phyloP scores from a whole-genome alignment of 2,113 vertebrate genomes.

The Cranoglanis bouderius region DNA sequence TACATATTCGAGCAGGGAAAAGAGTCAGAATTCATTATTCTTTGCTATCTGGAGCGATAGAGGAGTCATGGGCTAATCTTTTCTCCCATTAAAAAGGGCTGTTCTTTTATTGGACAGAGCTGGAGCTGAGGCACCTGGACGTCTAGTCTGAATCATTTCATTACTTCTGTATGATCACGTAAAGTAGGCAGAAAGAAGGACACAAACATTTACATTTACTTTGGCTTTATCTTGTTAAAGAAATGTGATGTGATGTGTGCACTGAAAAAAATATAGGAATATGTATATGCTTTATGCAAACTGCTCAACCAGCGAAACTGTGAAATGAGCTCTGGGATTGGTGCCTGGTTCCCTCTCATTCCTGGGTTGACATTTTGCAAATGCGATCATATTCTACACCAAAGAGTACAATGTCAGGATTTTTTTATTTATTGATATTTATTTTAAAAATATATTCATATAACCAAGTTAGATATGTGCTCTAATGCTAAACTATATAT shows the following conservation, averaged over 20 bases:
- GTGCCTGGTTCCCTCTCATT: neutral
- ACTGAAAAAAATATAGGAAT: neutral
- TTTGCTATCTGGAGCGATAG: constrained; percentile 46
- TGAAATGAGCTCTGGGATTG: neutral
- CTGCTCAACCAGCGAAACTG: neutral
- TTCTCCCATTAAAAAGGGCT: constrained; percentile 24
- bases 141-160: constrained; percentile 1
- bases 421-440: neutral
- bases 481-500: neutral
- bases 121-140: neutral
- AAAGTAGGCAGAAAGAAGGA: neutral
- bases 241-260: no score
- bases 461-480: no score
- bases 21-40: constrained; percentile 43
- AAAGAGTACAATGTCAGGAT: no score
- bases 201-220: neutral
- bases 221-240: neutral
- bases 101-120: constrained; percentile 12
- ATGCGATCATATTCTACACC: neutral
- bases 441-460: no score
- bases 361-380: neutral
- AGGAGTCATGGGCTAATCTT: constrained; percentile 45
- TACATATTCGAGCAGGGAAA: constrained; percentile 40
- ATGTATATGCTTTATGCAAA: neutral
- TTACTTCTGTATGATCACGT: constrained; percentile 12